Evolutionary conservation across 1,140 invertebrate genomes (phyloP), one percentile per base, ranked within the genome.

Genomic region (Augochlora pura): DNA sequence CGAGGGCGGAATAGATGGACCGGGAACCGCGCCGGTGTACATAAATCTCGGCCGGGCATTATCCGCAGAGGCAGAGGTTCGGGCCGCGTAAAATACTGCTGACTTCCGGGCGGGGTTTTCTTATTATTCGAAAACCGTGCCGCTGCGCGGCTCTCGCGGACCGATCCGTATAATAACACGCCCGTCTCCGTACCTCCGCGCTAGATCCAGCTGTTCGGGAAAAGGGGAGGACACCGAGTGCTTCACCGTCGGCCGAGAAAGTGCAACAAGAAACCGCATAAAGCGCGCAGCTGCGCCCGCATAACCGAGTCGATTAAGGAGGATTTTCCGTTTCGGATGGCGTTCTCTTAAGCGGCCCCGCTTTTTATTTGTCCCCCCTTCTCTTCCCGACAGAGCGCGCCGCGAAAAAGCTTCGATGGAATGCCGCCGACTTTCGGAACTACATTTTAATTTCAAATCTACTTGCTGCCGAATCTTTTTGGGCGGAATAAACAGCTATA

Each of bases 21-120:
- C 42, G 42, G 4, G 75, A 70, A 70, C 16, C 27, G 39, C 10
- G n/a, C n/a, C n/a, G 46, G 62, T 46, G 32, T 77, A 42, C 69
- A 80, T 84, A 87, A 87, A 87, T 87, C 76, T 65, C 32, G 12
- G 27, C 12, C 9, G 63, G 63, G 63, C 62, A 81, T 79, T 81
- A 81, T 81, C 39, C 69, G 21, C 59, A 63, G 32, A 32, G 23
- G 65, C n/a, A 65, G 25, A 52, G n/a, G n/a, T n/a, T 25, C 32
- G 18, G 18, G 18, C 60, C 49, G 49, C 60, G 67, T 74, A 80
- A 87, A 79, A 81, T 81, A 83, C 21, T 57, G 42, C 75, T 60
- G 57, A 81, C 79, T 52, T 80, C 67, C 57, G 57, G 12, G n/a
- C n/a, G n/a, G 52, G 46, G 16, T 85, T 83, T 77, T 85, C 59